A percentile compares a stretch with the other conserved stretches of the same genome.
Conservation (phyloP, 2,888 invertebrate genomes). For the Hemithea aestivaria region DNA sequence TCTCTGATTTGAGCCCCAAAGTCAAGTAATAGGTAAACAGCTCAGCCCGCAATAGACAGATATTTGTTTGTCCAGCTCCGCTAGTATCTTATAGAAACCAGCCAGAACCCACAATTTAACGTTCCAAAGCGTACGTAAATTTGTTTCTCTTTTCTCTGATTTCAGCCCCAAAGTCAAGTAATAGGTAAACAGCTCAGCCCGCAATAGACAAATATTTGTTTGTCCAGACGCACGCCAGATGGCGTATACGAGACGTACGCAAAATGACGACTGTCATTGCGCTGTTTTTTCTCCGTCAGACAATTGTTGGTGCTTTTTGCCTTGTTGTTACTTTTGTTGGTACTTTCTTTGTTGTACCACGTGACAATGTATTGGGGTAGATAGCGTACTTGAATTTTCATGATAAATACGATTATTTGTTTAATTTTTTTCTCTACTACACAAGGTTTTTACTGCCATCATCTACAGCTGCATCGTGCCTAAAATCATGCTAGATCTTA, state of each 20-base stretch:
- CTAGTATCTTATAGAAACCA: too few relatives aligned
- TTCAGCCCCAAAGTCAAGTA: not conserved
- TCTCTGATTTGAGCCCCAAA: not conserved
- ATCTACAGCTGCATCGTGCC: too few relatives aligned
- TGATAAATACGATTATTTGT: too few relatives aligned
- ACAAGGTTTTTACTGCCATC: too few relatives aligned
- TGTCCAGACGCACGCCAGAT: conserved; percentile 65
- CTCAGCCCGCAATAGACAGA: conserved; percentile 36
- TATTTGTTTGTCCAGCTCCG: conserved; percentile 47
- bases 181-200: conserved; percentile 18
- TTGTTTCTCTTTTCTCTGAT: too few relatives aligned
- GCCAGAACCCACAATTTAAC: too few relatives aligned
- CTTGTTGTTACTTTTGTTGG: conserved; percentile 38
- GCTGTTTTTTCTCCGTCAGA: conserved; percentile 28
- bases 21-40: not conserved
- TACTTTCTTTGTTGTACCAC: too few relatives aligned
- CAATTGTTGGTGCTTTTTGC: conserved; percentile 51
- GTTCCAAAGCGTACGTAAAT: too few relatives aligned
- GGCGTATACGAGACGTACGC: conserved; percentile 57
- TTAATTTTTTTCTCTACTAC: too few relatives aligned
- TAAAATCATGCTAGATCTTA: too few relatives aligned
- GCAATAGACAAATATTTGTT: conserved; percentile 46
- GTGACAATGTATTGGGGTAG: too few relatives aligned
- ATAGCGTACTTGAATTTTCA: too few relatives aligned
- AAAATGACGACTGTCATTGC: conserved; percentile 63